Evolutionary conservation across 2,113 vertebrate genomes (phyloP).

Genomic region (Orthochromis indermauri): DNA sequence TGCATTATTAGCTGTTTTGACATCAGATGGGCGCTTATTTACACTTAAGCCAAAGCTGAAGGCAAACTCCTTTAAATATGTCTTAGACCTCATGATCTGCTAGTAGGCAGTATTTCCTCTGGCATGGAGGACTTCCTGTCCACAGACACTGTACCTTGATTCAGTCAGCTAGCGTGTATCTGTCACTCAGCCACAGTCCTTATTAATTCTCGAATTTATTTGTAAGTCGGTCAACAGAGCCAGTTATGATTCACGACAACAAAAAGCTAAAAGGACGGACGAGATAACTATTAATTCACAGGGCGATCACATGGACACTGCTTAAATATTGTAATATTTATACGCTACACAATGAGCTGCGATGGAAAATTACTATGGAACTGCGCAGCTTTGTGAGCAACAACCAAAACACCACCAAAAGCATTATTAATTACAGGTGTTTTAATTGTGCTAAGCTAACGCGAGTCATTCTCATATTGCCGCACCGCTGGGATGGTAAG

Average conservation of each 20-base stretch:
- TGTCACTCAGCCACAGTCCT: neutral
- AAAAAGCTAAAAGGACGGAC: neutral
- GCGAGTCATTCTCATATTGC: neutral
- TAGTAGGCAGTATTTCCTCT: neutral
- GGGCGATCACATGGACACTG: neutral
- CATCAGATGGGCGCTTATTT: neutral
- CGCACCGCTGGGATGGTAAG: neutral
- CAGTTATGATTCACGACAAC: neutral
- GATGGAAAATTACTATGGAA: neutral
- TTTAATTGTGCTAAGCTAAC: neutral
- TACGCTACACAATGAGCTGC: neutral
- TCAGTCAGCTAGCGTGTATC: neutral
- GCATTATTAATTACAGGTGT: neutral
- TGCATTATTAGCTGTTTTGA: neutral
- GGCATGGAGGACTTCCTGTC: neutral
- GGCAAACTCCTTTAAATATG: neutral
- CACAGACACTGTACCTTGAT: neutral
- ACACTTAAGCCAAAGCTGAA: rapidly evolving
- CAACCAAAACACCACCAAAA: neutral
- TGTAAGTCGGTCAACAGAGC: neutral
- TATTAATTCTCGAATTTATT: neutral
- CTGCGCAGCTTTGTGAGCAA: neutral
- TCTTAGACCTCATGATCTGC: neutral
- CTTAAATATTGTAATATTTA: neutral
- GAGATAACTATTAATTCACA: neutral